Evolutionary conservation across 2,113 vertebrate genomes (phyloP).

Genomic region (Polypterus bichir): DNA sequence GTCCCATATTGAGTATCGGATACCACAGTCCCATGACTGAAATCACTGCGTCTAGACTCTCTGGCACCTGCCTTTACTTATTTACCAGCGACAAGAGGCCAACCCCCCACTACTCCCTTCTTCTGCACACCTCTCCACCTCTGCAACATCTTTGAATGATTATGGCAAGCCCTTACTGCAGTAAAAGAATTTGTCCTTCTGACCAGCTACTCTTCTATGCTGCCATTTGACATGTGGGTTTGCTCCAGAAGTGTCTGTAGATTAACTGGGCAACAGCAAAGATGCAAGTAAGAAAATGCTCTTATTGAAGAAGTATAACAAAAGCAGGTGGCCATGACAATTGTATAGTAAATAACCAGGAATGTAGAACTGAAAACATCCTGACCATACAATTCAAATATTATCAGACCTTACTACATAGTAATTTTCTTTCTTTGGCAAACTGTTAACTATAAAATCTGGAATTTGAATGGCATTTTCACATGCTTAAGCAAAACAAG

Average conservation of each 20-base stretch:
- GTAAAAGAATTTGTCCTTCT: slow-evolving; percentile 55
- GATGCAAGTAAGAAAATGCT: slow-evolving; percentile 43
- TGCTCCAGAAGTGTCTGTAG: slow-evolving; percentile 63
- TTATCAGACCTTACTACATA: slow-evolving; percentile 49
- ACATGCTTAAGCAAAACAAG: slow-evolving; percentile 69
- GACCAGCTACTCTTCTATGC: slow-evolving; percentile 50
- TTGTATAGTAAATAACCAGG: no score
- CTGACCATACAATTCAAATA: slow-evolving; percentile 31
- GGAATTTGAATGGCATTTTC: slow-evolving; percentile 76
- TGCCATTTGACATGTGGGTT: slow-evolving; percentile 66
- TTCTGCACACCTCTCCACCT: slow-evolving; percentile 45
- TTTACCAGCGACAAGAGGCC: slow-evolving; percentile 84
- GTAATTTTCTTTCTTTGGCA: slow-evolving; percentile 57
- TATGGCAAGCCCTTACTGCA: slow-evolving; percentile 54
- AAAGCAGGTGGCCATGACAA: no score
- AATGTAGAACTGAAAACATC: no score
- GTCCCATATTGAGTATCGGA: slow-evolving; percentile 86
- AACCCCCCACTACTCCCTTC: slow-evolving; percentile 53
- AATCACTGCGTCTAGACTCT: slow-evolving; percentile 97
- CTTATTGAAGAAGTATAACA: no score
- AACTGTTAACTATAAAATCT: slow-evolving; percentile 56
- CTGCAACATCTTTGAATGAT: slow-evolving; percentile 74
- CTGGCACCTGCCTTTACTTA: slow-evolving; percentile 97
- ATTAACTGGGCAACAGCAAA: slow-evolving; percentile 59
- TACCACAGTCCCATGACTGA: slow-evolving; percentile 80